These are phyloP conservation scores for Meliscaeva auricollis DNA, from an alignment of 2,888 invertebrate genomes.

Conservation along the genomic window DNA sequence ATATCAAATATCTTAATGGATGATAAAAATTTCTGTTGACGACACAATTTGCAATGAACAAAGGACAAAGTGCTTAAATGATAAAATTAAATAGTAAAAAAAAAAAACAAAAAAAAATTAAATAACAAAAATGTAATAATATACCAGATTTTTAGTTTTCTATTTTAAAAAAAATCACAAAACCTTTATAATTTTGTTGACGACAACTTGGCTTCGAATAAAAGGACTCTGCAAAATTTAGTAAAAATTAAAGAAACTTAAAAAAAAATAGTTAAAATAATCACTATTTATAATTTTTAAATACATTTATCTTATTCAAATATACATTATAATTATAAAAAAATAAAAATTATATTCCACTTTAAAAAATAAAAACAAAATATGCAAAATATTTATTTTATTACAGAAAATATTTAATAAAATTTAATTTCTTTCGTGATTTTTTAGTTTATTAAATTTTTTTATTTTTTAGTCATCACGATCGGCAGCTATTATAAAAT, in stretches of 20 bases:
- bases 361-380: neutral
- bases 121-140: constrained; percentile 22
- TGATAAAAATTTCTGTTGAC: constrained; percentile 31
- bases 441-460: constrained; percentile 19
- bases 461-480: constrained; percentile 63
- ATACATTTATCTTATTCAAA: constrained; percentile 61
- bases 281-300: constrained; percentile 69
- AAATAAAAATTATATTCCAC: constrained; percentile 25
- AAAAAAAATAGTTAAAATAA: constrained; percentile 43
- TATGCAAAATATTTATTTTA: constrained; percentile 25
- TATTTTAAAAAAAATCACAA: neutral
- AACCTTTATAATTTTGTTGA: constrained; percentile 35
- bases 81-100: neutral
- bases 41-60: constrained; percentile 30
- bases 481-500: constrained; percentile 67
- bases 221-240: constrained; percentile 40
- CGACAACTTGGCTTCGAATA: constrained; percentile 41
- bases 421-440: constrained; percentile 44
- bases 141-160: constrained; percentile 13
- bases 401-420: constrained; percentile 75
- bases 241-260: neutral
- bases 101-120: neutral
- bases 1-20: constrained; percentile 56
- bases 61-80: constrained; percentile 23
- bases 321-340: constrained; percentile 13